Evolutionary conservation across 1,140 invertebrate genomes (phyloP), one percentile per base, ranked within the genome.

Genomic region (Caenorhabditis briggsae): DNA sequence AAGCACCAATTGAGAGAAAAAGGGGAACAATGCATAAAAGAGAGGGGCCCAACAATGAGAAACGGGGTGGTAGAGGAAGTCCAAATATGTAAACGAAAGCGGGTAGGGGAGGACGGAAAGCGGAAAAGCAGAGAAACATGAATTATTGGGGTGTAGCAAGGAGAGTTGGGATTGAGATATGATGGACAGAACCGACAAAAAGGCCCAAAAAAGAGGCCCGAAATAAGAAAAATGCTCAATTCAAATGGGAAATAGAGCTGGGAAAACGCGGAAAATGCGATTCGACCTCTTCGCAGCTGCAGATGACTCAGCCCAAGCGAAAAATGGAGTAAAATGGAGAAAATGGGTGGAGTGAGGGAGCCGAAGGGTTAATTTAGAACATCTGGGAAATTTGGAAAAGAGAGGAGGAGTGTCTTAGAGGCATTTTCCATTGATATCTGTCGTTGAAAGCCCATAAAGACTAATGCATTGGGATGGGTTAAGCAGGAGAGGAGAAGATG

Each of bases 391-490:
- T 78, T 46, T 78, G 70, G 33, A 3, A 33, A 33, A 33, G 3
- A 33, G 33, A 33, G 3, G 33, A 33, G 33, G 33, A 33, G 33
- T 33, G 33, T 33, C 33, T 33, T 33, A 3, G 33, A 33, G 33
- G 3, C 64, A 18, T 78, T 78, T 50, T 78, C 46, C 70, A 78
- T 78, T 78, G 70, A 78, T 78, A 78, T 78, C 70, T 78, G 70
- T 78, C 70, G 70, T 78, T 46, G 9, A 61, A 78, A 78, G 70
- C 70, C 70, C 70, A 78, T 78, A 78, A 78, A 78, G 33, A 78
- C 70, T 78, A 78, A 78, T 78, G 70, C 46, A 78, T 78, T 78
- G 70, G n/a, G 46, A 78, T 78, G 70, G 46, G 46, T 78, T 78
- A 78, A 46, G 70, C 50, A 53, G 43, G 20, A 25, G 58, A 12